Evolutionary conservation across 2,888 invertebrate species (phyloP).

Genomic region (Lapara coniferarum): DNA sequence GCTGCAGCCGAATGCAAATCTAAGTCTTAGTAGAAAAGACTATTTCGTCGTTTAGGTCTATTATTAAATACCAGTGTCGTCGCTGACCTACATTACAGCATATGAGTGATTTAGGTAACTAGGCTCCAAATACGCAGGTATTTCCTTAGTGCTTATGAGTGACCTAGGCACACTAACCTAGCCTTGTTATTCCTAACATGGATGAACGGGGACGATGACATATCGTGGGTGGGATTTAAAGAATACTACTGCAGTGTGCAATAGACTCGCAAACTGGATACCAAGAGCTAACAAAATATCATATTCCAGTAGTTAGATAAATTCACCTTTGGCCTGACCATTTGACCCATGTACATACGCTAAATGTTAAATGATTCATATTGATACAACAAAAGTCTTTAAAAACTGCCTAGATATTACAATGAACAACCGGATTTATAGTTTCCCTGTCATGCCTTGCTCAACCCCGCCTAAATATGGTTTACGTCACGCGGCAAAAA

Average conservation of each 20-base stretch:
- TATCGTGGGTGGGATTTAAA: not conserved
- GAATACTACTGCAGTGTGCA: not conserved
- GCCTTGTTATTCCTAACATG: not conserved
- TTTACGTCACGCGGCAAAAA: constrained; percentile 27
- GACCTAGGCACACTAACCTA: constrained; percentile 22
- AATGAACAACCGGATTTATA: not conserved
- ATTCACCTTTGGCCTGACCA: not conserved
- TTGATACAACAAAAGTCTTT: not conserved
- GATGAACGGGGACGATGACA: constrained; percentile 9
- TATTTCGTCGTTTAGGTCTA: not conserved
- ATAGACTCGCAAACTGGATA: no score
- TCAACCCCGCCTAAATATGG: constrained; percentile 18
- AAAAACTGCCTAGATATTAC: not conserved
- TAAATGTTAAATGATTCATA: constrained; percentile 2
- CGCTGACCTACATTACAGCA: not conserved
- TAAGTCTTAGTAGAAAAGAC: not conserved
- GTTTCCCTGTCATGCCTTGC: not conserved
- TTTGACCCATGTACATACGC: not conserved
- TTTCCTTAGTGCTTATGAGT: constrained; percentile 15
- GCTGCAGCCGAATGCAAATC: not conserved
- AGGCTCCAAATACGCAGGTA: not conserved
- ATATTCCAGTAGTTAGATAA: not conserved
- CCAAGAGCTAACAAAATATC: not conserved
- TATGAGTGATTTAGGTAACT: not conserved
- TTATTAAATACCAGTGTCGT: no score